These are phyloP conservation scores for Crax fasciolata DNA, from an alignment of 2,797 vertebrate species.

Conservation along the genomic window DNA sequence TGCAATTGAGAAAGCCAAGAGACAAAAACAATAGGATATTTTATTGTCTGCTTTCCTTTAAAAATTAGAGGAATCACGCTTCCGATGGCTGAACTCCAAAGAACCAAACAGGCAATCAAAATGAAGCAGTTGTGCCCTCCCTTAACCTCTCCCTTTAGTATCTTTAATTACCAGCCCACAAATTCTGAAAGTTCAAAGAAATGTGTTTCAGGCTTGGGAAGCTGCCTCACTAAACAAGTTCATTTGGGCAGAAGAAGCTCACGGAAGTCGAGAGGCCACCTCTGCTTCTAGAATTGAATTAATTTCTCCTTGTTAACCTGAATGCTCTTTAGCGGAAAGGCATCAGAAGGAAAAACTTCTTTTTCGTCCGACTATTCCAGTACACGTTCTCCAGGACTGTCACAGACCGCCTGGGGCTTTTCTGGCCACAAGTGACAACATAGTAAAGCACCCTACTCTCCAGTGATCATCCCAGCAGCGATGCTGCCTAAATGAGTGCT, in stretches of 20 bases:
- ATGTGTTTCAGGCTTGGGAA: conserved; percentile 12
- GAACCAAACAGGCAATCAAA: conserved; percentile 1
- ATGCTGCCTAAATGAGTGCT: not conserved
- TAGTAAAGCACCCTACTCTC: not conserved
- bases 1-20: not conserved
- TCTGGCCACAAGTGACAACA: not conserved
- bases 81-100: conserved; percentile 12
- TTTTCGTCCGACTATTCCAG: not conserved
- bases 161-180: conserved; percentile 22
- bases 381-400: not conserved
- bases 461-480: not conserved
- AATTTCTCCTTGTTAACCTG: conserved; percentile 11
- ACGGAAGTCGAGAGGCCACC: not conserved
- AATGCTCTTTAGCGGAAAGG: not conserved
- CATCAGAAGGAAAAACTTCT: not conserved
- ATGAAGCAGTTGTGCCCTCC: not conserved
- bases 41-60: conserved; percentile 25
- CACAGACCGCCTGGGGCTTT: not conserved
- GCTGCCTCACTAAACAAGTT: not conserved
- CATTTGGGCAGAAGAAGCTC: not conserved
- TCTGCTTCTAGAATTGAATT: not conserved
- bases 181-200: conserved; percentile 9
- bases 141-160: not conserved
- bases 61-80: not conserved
- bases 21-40: conserved; percentile 17